Evolutionary conservation across 2,797 vertebrate species (phyloP), one percentile per base, ranked within the genome.

Genomic region (Anguilla megastoma): DNA sequence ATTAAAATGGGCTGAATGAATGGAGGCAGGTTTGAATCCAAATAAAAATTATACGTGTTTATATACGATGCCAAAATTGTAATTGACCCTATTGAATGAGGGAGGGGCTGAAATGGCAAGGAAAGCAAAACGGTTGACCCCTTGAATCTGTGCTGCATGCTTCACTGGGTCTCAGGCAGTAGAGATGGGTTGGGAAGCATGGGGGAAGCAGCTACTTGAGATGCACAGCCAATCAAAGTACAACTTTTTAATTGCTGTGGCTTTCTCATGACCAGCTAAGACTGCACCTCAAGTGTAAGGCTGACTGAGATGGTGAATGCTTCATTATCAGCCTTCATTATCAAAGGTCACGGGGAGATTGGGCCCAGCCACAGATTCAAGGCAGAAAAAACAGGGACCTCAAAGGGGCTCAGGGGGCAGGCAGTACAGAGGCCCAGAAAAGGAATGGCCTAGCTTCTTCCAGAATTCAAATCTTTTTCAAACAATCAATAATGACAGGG

Each of bases 81-180:
- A 50, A 82, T 82, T 82, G 79, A 48, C 79, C 45, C 79, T n/a
- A 82, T 82, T 82, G 79, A 82, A 82, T 24, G 79, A n/a, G 45
- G 41, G 45, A 82, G 79, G 79, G 21, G 6, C 79, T 50, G 45
- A 82, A 79, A 79, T 79, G 21, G 3, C 14, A 8, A 21, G 36
- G 33, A 79, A 79, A 79, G 74, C 45, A 36, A 45, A 45, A 33
- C 8, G 18, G 50, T 82, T 82, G 79, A 82, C 79, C 79, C 79
- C 36, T 18, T 45, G 36, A 79, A 79, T 79, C 71, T 36, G 33
- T 45, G 16, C 74, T 79, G 74, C 74, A 79, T 79, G 74, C 33
- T 36, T 79, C 74, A 79, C 74, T 79, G 74, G 36, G 74, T 41
- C 33, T 36, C 71, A 36, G 71, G 12, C 30, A 16, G 33, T 1